Evolutionary conservation across 2,113 vertebrate genomes (phyloP), one percentile per base, ranked within the genome.

Genomic region (Strix uralensis): DNA sequence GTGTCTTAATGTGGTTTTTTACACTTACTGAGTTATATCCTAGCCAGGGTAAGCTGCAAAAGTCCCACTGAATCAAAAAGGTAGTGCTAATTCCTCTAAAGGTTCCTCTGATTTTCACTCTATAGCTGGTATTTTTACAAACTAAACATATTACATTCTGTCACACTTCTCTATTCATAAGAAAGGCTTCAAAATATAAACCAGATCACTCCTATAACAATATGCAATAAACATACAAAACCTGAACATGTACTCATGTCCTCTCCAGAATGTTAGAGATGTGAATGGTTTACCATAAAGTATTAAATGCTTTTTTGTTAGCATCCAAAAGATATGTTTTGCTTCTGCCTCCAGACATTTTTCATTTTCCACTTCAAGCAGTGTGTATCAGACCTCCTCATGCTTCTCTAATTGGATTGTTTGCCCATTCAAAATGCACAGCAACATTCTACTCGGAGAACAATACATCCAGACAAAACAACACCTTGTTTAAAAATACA

Each of bases 401-500:
- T 5, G 49, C 81, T 81, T 61, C 79, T 82, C 79, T 95, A 79
- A 92, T 83, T 89, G 70, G 81, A 69, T 83, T 95, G 49, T 29
- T 21, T 85, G 78, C 81, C 92, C 84, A 87, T 84, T 86, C 7
- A 5, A 72, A 84, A 96, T 82, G 86, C 94, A 92, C 73, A 70
- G 89, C 92, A 75, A 69, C 72, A 30, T 87, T 82, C 62, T 80
- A 22, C 86, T 65, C 66, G 4, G 40, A 82, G 62, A 97, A 95
- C 86, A 96, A 95, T 85, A 62, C 3, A 54, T 5, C 70, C 89
- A 87, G 66, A 66, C 74, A 81, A 90, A 91, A 34, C 77, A 94
- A 9, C 81, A 94, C 46, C 81, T 69, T 84, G 65, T 74, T 97
- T 91, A 97, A 96, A 97, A 96, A 94, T 94, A 93, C 78, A 91